Evolutionary conservation across 2,113 vertebrate genomes (phyloP), one percentile per base, ranked within the genome.

Genomic region (Urocitellus parryii): DNA sequence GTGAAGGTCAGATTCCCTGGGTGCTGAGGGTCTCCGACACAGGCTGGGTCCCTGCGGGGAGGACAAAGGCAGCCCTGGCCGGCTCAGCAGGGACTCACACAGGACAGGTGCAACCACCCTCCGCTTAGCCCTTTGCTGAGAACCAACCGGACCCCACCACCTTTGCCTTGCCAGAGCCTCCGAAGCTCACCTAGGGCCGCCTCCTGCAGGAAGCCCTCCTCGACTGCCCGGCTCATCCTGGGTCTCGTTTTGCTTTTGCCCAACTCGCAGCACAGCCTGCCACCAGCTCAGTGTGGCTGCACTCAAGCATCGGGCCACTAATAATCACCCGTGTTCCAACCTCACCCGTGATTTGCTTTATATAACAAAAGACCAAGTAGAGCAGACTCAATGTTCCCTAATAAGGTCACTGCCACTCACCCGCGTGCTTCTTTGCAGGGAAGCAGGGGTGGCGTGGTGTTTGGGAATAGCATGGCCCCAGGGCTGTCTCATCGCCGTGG

Each of bases 281-380:
- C 68, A 8, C 39, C 5, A 5, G 51, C 22, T 87, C 78, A 17
- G 42, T 25, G 61, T 3, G 3, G 67, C 6, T 12, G 13, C 2
- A 2, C 16, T 68, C 53, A 13, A 72, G 56, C 65, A 7, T 81
- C 0, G 0, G 67, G 76, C 65, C 70, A 24, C 81, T 88, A 39
- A 90, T 70, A 37, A 72, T 14, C 72, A 24, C 1, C 27, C 53
- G 51, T 34, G 45, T n/a, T n/a, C n/a, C n/a, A n/a, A n/a, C n/a
- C n/a, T n/a, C n/a, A n/a, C n/a, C n/a, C n/a, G n/a, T n/a, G n/a
- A 97, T 94, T 96, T 88, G 86, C 74, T 82, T 73, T 45, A 6
- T 67, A 88, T 42, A 61, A 39, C 42, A 37, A 25, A 72, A 84
- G 10, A 84, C 58, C 80, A 48, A n/a, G 70, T 61, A 5, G 51